Evolutionary conservation across 1,140 invertebrate genomes (phyloP).

Genomic region (Zaprionus nigranus): DNA sequence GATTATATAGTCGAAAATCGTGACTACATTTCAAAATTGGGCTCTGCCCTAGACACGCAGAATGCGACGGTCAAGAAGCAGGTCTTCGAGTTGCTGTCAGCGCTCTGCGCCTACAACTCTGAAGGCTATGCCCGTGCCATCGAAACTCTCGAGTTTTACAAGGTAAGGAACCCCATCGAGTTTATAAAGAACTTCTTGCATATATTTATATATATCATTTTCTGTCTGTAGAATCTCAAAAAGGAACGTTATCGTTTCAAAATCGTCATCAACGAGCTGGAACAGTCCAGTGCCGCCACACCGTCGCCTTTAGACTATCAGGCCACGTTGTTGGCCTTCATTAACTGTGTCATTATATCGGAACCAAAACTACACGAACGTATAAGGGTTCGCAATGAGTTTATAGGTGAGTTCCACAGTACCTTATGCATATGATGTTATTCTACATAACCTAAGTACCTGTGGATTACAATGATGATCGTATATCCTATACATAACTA

Average conservation of each 20-base stretch:
- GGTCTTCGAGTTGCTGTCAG: slow-evolving; percentile 95
- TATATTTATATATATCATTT: slow-evolving; percentile 6
- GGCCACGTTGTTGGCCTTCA: slow-evolving; percentile 95
- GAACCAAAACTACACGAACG: slow-evolving; percentile 93
- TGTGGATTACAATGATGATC: too few relatives aligned
- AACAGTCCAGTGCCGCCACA: slow-evolving; percentile 87
- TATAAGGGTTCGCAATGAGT: slow-evolving; percentile 95
- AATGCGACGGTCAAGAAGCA: slow-evolving; percentile 95
- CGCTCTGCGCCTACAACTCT: slow-evolving; percentile 94
- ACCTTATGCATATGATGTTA: neutral
- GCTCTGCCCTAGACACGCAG: slow-evolving; percentile 93
- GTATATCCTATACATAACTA: neutral
- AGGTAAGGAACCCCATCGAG: slow-evolving; percentile 86
- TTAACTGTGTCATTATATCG: slow-evolving; percentile 98
- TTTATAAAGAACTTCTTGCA: neutral
- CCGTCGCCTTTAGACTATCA: slow-evolving; percentile 90
- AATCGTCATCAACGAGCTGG: slow-evolving; percentile 94
- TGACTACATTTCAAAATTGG: slow-evolving; percentile 95
- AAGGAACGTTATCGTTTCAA: slow-evolving; percentile 94
- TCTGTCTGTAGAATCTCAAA: slow-evolving; percentile 89
- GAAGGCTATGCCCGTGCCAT: slow-evolving; percentile 93
- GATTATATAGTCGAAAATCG: slow-evolving; percentile 97
- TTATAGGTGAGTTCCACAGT: slow-evolving; percentile 90
- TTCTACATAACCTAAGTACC: neutral
- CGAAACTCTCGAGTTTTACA: slow-evolving; percentile 94